Evolutionary conservation across 1,140 invertebrate genomes (phyloP).

Genomic region (Chironomus striatipennis): DNA sequence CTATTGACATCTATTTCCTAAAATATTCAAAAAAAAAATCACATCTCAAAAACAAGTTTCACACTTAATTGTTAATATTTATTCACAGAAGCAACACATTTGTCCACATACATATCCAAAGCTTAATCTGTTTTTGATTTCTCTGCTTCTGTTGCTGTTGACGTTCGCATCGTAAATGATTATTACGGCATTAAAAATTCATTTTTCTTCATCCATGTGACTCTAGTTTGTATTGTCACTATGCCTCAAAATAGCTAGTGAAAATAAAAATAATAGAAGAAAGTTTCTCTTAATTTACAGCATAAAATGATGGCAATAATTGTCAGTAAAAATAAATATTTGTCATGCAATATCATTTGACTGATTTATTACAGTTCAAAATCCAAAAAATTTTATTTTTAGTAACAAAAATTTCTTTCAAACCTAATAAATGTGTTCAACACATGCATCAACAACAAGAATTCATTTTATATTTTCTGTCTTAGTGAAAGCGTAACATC

Average conservation of each 20-base stretch:
- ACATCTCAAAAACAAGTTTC: no score
- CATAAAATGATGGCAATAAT: no score
- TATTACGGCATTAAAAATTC: neutral
- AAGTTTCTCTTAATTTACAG: no score
- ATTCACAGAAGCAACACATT: no score
- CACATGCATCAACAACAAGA: neutral
- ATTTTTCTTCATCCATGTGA: neutral
- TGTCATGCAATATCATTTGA: neutral
- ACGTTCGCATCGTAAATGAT: neutral
- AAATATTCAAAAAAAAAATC: no score
- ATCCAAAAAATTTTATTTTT: neutral
- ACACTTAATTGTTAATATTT: no score
- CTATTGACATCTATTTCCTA: no score
- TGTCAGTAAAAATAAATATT: no score
- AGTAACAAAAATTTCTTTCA: neutral
- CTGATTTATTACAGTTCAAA: neutral
- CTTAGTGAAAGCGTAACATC: no score
- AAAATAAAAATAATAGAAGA: no score
- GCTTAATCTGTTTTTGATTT: neutral
- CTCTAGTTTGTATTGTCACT: no score
- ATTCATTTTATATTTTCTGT: neutral
- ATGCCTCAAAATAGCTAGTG: no score
- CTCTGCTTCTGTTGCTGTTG: neutral
- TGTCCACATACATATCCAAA: neutral
- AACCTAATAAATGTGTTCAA: neutral